Evolutionary conservation across 2,113 vertebrate genomes (phyloP), one percentile per base, ranked within the genome.

Genomic region (Poeciliopsis retropinna): DNA sequence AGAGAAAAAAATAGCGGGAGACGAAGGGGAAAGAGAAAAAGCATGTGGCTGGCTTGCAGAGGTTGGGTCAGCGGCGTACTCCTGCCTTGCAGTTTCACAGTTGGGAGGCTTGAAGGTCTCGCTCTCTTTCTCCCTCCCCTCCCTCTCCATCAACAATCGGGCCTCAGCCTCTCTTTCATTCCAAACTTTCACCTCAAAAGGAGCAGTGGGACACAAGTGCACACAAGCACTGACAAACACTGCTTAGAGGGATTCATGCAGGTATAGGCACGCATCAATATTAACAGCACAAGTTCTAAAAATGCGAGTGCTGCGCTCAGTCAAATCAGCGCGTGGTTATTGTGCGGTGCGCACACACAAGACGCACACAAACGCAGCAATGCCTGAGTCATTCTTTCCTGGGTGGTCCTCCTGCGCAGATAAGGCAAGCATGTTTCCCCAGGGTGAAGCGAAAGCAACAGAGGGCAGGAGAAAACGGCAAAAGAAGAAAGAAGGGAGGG

Each of bases 321-420:
- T 88, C 76, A 88, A 82, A 90, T 85, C 72, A 88, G 79, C 74
- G 80, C 65, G 83, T 80, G 73, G 83, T 83, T 70, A 76, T 57
- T 54, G 28, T 19, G 70, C 70, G 69, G 69, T 57, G 27, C n/a
- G 47, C 66, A 54, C 79, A 70, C 76, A 41, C 11, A 41, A 34
- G 9, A 37, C 34, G 34, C 34, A 9, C 75, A 71, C 64, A 76
- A 17, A 73, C 68, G 72, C 83, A 89, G 81, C 73, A 37, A 79
- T 30, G 74, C 91, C 86, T 84, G 84, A 92, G 89, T 92, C 91
- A 92, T 90, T 51, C 83, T 91, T 91, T 92, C 92, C 91, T 94
- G 94, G 94, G 94, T 95, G 94, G 94, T 95, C 94, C 88, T 90
- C 79, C 87, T 87, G 88, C 76, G 83, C 90, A 94, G 93, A 94